Percentiles rank a stretch among this genome's conserved stretches.
These are phyloP conservation scores for Crocuta crocuta DNA, from an alignment of 2,113 vertebrate genomes.

Conservation along the genomic window DNA sequence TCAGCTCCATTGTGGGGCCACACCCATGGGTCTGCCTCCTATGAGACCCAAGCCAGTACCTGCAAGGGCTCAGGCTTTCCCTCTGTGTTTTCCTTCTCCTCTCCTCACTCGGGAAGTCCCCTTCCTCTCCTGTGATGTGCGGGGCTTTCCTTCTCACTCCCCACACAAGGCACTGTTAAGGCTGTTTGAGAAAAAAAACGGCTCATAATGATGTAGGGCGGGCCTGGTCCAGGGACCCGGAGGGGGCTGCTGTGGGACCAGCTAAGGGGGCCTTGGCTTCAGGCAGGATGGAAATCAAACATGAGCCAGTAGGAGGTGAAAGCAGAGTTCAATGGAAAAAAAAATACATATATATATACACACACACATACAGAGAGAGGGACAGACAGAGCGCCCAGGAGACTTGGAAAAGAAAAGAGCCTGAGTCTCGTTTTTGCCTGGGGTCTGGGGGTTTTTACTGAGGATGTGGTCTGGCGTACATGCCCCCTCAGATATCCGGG, in stretches of 20 bases:
- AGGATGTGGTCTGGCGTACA: not conserved
- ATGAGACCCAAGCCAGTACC: not conserved
- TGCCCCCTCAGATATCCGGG: not conserved
- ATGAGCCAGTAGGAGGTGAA: not conserved
- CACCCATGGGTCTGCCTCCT: not conserved
- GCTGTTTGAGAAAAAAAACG: not conserved
- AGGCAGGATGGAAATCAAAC: not conserved
- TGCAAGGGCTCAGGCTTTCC: not conserved
- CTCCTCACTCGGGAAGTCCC: fast-evolving
- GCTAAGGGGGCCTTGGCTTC: not conserved
- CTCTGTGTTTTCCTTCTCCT: not conserved
- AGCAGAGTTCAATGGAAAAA: not conserved
- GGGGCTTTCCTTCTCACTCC: not conserved
- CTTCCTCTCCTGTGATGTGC: not conserved
- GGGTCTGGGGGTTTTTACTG: not conserved
- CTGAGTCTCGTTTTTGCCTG: not conserved
- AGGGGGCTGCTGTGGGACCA: not conserved
- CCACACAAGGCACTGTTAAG: not conserved
- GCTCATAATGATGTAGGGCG: not conserved
- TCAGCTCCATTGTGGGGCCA: fast-evolving
- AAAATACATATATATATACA: too few relatives aligned
- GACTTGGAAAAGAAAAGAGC: not conserved
- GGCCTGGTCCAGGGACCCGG: not conserved
- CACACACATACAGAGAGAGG: not conserved
- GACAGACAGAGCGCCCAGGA: not conserved